Percentiles rank a stretch among this genome's conserved stretches.
Evolutionary conservation across 2,888 invertebrate species (phyloP).

Genomic region (Ochlodes sylvanus): DNA sequence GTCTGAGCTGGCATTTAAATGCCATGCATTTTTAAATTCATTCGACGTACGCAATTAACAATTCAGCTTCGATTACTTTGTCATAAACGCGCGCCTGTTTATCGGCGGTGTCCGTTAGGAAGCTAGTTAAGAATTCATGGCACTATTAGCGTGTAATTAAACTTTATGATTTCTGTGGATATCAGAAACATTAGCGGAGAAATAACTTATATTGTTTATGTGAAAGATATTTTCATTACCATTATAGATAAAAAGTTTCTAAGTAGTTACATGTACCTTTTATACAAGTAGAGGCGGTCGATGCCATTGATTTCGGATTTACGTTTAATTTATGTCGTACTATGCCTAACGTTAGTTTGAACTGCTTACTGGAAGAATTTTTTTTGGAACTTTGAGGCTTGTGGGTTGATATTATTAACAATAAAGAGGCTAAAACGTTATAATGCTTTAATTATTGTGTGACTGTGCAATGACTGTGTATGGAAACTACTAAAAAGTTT

Average conservation of each 20-base stretch:
- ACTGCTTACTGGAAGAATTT: background rate
- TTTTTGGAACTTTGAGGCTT: background rate
- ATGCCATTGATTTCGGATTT: slow-evolving; percentile 36
- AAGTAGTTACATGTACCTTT: background rate
- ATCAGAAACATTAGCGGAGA: slow-evolving; percentile 60
- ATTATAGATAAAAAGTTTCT: slow-evolving; percentile 24
- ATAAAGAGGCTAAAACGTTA: too few relatives aligned
- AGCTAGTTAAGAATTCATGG: slow-evolving; percentile 64
- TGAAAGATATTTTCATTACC: slow-evolving; percentile 49
- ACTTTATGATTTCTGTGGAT: slow-evolving; percentile 66
- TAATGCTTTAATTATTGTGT: too few relatives aligned
- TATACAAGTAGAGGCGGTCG: slow-evolving; percentile 31
- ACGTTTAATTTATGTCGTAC: background rate
- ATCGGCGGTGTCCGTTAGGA: slow-evolving; percentile 65
- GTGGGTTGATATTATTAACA: too few relatives aligned
- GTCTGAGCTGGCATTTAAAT: slow-evolving; percentile 82
- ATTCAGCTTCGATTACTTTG: slow-evolving; percentile 79
- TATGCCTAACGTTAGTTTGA: background rate
- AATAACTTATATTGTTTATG: slow-evolving; percentile 59
- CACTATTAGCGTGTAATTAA: slow-evolving; percentile 64
- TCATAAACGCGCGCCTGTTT: slow-evolving; percentile 70
- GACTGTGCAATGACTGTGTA: too few relatives aligned
- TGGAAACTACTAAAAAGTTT: too few relatives aligned
- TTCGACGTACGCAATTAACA: slow-evolving; percentile 79
- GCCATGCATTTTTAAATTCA: slow-evolving; percentile 84